Evolutionary conservation across 2,113 vertebrate genomes (phyloP), one percentile per base, ranked within the genome.

Genomic region (Hemiprocne comata): DNA sequence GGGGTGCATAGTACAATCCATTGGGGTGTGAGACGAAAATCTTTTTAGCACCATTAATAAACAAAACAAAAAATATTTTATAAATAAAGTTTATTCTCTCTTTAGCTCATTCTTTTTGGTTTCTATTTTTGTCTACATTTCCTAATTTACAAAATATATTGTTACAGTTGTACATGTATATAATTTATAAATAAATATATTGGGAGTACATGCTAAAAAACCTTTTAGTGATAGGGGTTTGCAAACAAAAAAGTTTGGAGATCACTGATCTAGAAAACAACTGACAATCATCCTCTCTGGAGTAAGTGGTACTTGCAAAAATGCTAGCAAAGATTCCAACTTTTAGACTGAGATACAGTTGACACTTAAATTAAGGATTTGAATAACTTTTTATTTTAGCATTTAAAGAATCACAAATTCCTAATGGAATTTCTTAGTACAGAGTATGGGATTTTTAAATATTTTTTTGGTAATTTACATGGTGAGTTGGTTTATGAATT

Each of bases 1-100:
- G 1, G 7, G 10, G 0, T n/a, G 2, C 26, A 72, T 9, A 54
- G n/a, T 24, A 25, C 3, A 50, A 29, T 5, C 1, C 3, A 2
- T 2, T 71, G 14, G 1, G 6, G 5, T n/a, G 7, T 1, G 5
- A 16, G 54, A 78, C 75, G 19, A 79, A 58, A 62, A 23, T 23
- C 11, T 5, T 62, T 93, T 90, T 74, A 90, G 2, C 13, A 40
- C 2, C 5, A 42, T 12, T 83, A 88, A 46, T 40, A 44, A 71
- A 57, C 3, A 31, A 78, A 86, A 64, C 3, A 13, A 28, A 17
- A 64, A 67, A 36, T 15, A 10, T 25, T 69, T 69, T 19, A 1
- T 1, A 16, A 34, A 34, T 23, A 25, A 0, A 21, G 3, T 11
- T 62, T 54, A 13, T 25, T 75, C 89, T 12, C n/a, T 34, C 19